These are phyloP conservation scores for Thysanoteuthis rhombus DNA, from an alignment of 2,888 invertebrate genomes.

Conservation along the genomic window DNA sequence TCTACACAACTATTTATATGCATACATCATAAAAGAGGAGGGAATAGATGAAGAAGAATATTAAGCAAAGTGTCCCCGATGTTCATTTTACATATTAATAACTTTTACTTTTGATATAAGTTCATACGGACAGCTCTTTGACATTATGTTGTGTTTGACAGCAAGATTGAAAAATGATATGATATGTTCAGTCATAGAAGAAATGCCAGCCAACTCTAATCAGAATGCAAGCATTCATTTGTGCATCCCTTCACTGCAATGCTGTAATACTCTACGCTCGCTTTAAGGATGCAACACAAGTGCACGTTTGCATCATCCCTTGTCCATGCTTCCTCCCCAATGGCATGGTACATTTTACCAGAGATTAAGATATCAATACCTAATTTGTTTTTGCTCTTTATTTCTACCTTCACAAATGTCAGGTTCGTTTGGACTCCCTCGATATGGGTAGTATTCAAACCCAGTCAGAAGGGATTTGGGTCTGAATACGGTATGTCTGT, in stretches of 20 bases:
- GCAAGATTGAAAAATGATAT: not conserved
- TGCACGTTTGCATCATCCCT: not conserved
- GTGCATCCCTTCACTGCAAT: not conserved
- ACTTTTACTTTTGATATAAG: slow-evolving; percentile 12
- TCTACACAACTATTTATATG: not conserved
- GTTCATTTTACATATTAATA: slow-evolving; percentile 12
- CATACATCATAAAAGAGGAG: not conserved
- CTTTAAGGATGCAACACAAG: not conserved
- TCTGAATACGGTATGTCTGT: not conserved
- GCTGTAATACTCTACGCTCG: not conserved
- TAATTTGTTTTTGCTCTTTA: not conserved
- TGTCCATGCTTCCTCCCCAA: not conserved
- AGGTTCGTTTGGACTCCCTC: not conserved
- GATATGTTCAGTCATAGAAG: not conserved
- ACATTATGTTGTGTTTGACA: not conserved
- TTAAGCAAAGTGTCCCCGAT: slow-evolving; percentile 12
- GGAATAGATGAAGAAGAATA: not conserved
- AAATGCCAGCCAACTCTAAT: not conserved
- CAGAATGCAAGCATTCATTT: slow-evolving; percentile 12
- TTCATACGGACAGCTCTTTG: not conserved
- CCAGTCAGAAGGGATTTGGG: not conserved
- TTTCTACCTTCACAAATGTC: slow-evolving; percentile 12
- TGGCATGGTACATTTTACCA: slow-evolving; percentile 12
- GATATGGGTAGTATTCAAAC: not conserved
- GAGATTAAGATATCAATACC: slow-evolving; percentile 12